Evolutionary conservation across 2,797 vertebrate species (phyloP), one percentile per base, ranked within the genome.

Genomic region (Tympanoctomys barrerae): DNA sequence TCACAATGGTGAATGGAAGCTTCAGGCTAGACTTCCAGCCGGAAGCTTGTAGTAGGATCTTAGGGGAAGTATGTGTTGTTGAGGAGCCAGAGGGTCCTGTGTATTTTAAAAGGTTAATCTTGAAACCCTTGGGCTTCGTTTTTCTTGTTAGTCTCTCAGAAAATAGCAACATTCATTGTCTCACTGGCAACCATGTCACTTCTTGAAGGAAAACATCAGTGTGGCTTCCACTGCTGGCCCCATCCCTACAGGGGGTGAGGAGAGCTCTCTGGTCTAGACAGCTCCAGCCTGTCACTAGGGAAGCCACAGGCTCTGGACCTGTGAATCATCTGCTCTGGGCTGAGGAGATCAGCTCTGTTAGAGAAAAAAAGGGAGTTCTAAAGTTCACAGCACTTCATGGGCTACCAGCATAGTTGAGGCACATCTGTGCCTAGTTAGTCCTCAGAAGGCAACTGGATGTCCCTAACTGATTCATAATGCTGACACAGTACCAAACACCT

Each of bases 151-250:
- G 24, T n/a, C 24, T 89, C 36, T 82, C n/a, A 88, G 85, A 73
- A 78, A 90, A 73, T 46, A 94, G 90, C 82, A 66, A 31, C 1
- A 0, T 61, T 88, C 11, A 14, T 19, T 21, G 7, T 21, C 54
- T 92, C 24, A 16, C 36, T 84, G n/a, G 49, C 39, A 39, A 61
- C 39, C 62, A 54, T 0, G 24, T 19, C 24, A 7, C 52, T 86
- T 78, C 33, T 57, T 11, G n/a, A 92, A 79, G 87, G 33, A 92
- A 70, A 92, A 81, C 64, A 66, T 86, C 62, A 36, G 28, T 16
- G 2, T 26, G 78, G 66, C 68, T 88, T 70, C 80, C 54, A 31
- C 0, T 5, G n/a, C 39, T 62, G 46, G 68, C 26, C 39, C 62
- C 22, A 12, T 52, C 4, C 21, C 54, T 77, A 14, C 36, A 36